phyloP scores from a whole-genome alignment of 2,113 vertebrate genomes.

The Dolichotis patagonum region DNA sequence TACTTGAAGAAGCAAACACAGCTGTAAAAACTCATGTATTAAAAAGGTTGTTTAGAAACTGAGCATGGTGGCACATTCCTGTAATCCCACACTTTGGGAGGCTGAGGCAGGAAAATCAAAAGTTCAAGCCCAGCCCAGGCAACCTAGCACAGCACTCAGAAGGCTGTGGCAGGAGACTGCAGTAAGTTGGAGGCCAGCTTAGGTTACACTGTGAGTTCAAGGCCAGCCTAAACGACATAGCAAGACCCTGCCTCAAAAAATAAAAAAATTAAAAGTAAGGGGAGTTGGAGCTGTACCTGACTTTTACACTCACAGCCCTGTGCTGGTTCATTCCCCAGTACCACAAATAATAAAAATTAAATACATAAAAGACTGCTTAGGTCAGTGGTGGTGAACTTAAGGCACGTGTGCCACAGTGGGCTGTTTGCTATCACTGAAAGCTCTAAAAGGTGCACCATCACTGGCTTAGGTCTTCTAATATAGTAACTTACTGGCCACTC shows the following conservation, averaged over 20 bases:
- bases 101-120: background rate
- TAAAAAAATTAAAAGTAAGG: background rate
- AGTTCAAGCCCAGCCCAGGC: background rate
- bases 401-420: background rate
- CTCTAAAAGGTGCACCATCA: background rate
- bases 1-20: slow-evolving; percentile 11
- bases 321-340: background rate
- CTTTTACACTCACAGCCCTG: background rate
- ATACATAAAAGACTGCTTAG: background rate
- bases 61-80: background rate
- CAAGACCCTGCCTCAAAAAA: background rate
- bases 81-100: background rate
- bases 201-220: background rate
- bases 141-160: background rate
- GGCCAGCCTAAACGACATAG: background rate
- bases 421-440: background rate
- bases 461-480: background rate
- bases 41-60: background rate
- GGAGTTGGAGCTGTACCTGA: background rate
- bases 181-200: background rate
- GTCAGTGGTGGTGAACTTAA: background rate
- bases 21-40: background rate
- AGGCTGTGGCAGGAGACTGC: background rate
- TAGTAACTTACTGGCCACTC: background rate
- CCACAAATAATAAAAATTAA: background rate